Evolutionary conservation across 1,140 invertebrate genomes (phyloP).

Genomic region (Streblospio benedicti): DNA sequence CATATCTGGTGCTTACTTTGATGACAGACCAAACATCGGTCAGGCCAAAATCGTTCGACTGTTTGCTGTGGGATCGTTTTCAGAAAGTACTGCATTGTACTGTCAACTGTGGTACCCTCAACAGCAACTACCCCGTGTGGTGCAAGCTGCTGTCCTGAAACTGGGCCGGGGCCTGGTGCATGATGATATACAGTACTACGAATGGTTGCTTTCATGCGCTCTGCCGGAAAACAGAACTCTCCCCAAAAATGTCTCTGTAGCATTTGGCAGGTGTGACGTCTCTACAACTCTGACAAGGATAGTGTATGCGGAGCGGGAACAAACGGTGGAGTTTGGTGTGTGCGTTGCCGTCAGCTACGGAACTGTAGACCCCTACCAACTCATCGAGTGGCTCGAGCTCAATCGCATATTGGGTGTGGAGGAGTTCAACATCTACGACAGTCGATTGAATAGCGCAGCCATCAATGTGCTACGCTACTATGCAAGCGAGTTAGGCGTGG

Average conservation of each 20-base stretch:
- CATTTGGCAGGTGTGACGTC: background rate
- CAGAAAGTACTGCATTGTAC: background rate
- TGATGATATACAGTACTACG: background rate
- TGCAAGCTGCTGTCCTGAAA: background rate
- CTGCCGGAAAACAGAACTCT: background rate
- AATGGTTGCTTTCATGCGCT: constrained; percentile 1
- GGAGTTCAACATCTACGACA: constrained; percentile 11
- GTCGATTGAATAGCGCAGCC: background rate
- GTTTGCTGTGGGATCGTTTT: background rate
- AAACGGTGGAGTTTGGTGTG: constrained; percentile 3
- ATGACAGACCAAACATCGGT: background rate
- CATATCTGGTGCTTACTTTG: background rate
- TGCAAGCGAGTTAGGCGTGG: background rate
- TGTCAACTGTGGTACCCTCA: constrained; percentile 5
- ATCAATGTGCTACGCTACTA: background rate
- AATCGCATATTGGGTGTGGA: constrained; percentile 9
- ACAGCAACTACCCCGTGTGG: background rate
- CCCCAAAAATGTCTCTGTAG: background rate
- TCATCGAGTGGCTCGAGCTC: constrained; percentile 13
- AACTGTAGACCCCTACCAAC: background rate
- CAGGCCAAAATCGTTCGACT: too few relatives aligned
- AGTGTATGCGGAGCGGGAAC: background rate
- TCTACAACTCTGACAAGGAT: background rate
- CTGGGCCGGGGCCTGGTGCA: constrained; percentile 1
- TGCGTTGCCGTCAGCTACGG: constrained; percentile 9